Conservation (phyloP, 2,888 invertebrate species). For the Cryptosula pallasiana region DNA sequence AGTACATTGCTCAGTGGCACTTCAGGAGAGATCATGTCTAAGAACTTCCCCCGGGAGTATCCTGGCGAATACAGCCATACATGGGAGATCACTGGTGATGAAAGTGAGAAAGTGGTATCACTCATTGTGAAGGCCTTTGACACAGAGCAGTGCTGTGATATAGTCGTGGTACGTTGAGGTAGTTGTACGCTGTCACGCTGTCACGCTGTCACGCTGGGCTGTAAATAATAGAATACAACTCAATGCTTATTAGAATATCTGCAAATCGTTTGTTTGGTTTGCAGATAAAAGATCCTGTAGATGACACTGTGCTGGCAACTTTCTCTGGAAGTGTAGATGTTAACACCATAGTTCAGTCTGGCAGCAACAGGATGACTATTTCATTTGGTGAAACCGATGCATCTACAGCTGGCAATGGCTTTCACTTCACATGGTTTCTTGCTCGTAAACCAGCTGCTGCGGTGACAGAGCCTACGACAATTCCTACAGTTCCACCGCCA, state of each 20-base stretch:
- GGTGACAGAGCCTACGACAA: neutral
- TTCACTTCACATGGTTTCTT: neutral
- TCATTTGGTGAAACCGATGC: neutral
- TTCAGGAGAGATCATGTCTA: neutral
- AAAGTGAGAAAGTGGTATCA: neutral
- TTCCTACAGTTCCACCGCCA: no score
- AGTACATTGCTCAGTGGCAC: neutral
- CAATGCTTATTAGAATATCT: no score
- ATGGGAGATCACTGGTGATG: neutral
- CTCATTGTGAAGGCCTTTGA: neutral
- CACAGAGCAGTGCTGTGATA: conserved; percentile 14
- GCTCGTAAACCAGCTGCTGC: neutral
- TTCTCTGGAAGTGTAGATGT: neutral
- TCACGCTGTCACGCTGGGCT: no score
- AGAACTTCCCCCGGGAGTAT: neutral
- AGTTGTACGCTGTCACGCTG: no score
- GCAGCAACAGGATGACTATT: neutral
- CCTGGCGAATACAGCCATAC: neutral
- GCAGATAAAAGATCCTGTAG: neutral
- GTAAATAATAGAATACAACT: no score
- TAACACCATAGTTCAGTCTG: neutral
- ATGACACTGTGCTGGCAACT: neutral
- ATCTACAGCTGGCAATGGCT: neutral
- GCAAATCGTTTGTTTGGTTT: no score
- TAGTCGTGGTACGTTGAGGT: neutral